These are phyloP conservation scores for Mechanitis messenoides DNA, from an alignment of 2,888 invertebrate species.

Conservation along the genomic window DNA sequence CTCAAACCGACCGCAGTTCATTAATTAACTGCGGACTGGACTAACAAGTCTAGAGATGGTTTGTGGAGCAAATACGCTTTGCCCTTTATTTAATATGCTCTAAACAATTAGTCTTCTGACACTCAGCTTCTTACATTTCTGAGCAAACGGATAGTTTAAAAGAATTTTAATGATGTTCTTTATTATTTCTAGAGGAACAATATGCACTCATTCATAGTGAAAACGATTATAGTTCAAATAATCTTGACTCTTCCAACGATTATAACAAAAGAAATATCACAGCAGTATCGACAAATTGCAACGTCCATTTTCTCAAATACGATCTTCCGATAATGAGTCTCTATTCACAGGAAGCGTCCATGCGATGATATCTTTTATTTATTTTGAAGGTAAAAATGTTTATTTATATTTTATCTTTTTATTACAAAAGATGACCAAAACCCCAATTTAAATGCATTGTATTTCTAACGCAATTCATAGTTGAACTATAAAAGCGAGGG, in stretches of 20 bases:
- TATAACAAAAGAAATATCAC: constrained; percentile 6
- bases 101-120: not conserved
- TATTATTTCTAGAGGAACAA: not conserved
- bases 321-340: constrained; percentile 17
- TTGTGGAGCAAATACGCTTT: constrained; percentile 16
- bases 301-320: not conserved
- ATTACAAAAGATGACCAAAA: not conserved
- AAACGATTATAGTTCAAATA: not conserved
- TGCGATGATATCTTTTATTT: constrained; percentile 10
- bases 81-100: constrained; percentile 17
- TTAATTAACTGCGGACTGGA: constrained; percentile 20
- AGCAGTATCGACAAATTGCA: constrained; percentile 1
- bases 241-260: not conserved
- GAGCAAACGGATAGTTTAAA: not conserved
- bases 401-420: not conserved
- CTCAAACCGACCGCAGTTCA: constrained; percentile 18
- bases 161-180: constrained; percentile 4
- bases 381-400: too few species aligned
- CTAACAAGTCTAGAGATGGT: constrained; percentile 22
- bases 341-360: constrained; percentile 16
- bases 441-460: constrained; percentile 7
- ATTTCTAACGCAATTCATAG: not conserved
- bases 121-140: not conserved
- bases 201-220: not conserved
- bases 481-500: not conserved